phyloP scores from a whole-genome alignment of 2,888 invertebrate species.

The Rosalia funebris region DNA sequence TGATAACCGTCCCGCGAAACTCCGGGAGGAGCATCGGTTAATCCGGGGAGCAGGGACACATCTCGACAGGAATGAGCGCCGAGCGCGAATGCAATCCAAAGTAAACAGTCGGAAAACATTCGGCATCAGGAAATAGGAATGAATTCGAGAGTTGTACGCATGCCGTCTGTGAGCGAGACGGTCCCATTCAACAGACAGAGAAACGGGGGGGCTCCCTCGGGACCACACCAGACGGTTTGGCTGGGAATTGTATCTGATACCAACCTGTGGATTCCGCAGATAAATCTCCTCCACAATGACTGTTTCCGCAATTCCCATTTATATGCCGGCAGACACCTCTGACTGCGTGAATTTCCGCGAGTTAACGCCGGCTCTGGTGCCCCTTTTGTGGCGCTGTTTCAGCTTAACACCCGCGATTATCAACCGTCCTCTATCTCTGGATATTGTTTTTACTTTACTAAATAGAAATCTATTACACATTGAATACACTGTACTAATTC shows the following conservation, averaged over 20 bases:
- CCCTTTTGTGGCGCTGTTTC: constrained; percentile 12
- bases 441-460: too few relatives aligned
- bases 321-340: constrained; percentile 42
- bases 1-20: not conserved
- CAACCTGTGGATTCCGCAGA: constrained; percentile 65
- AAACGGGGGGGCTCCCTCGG: constrained; percentile 57
- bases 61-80: constrained; percentile 5
- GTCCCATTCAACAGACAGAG: constrained; percentile 61
- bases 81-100: constrained; percentile 32
- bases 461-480: too few relatives aligned
- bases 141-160: constrained; percentile 53
- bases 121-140: constrained; percentile 41
- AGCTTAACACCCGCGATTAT: constrained; percentile 12
- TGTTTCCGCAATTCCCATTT: constrained; percentile 52
- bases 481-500: too few relatives aligned
- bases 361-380: not conserved
- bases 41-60: constrained; percentile 7
- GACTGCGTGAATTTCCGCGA: constrained; percentile 5
- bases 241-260: constrained; percentile 48
- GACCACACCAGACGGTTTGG: constrained; percentile 58
- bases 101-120: constrained; percentile 40
- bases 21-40: not conserved
- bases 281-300: constrained; percentile 60
- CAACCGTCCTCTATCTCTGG: not conserved
- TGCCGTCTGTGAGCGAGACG: constrained; percentile 59